Percentiles rank a stretch among this genome's conserved stretches.
Evolutionary conservation across 2,797 vertebrate genomes (phyloP).

Genomic region (Garrulus glandarius): DNA sequence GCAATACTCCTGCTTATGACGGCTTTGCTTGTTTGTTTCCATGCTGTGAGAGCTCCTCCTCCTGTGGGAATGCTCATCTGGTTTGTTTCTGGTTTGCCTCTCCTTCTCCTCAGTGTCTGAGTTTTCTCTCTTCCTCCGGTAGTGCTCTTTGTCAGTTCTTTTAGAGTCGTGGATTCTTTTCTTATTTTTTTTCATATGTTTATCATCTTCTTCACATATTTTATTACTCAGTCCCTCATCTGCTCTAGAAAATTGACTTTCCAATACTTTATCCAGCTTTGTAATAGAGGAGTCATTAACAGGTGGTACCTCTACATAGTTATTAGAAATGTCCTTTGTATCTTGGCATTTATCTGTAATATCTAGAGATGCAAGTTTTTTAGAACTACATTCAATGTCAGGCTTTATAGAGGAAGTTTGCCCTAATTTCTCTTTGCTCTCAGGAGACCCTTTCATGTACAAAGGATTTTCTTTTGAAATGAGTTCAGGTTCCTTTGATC

Average conservation of each 20-base stretch:
- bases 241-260: conserved; percentile 29
- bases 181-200: conserved; percentile 17
- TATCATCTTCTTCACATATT: neutral
- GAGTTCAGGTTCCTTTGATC: conserved; percentile 21
- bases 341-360: conserved; percentile 23
- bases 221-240: neutral
- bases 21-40: conserved; percentile 42
- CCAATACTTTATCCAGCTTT: conserved; percentile 23
- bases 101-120: conserved; percentile 64
- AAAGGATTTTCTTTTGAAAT: conserved; percentile 12
- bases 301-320: neutral
- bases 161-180: conserved; percentile 42
- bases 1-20: conserved; percentile 12
- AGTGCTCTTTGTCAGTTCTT: conserved; percentile 69
- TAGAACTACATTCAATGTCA: conserved; percentile 42
- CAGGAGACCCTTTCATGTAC: neutral
- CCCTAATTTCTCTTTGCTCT: neutral
- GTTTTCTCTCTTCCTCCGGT: conserved; percentile 58
- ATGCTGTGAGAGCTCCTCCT: conserved; percentile 52
- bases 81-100: conserved; percentile 46
- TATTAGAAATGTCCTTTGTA: neutral
- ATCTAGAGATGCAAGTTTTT: neutral
- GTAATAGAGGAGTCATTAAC: neutral
- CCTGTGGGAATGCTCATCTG: conserved; percentile 7
- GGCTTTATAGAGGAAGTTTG: neutral